Percentiles rank a stretch among this genome's conserved stretches.
These are phyloP conservation scores for Rhabdomys dilectus DNA, from an alignment of 2,113 vertebrate species.

Conservation along the genomic window DNA sequence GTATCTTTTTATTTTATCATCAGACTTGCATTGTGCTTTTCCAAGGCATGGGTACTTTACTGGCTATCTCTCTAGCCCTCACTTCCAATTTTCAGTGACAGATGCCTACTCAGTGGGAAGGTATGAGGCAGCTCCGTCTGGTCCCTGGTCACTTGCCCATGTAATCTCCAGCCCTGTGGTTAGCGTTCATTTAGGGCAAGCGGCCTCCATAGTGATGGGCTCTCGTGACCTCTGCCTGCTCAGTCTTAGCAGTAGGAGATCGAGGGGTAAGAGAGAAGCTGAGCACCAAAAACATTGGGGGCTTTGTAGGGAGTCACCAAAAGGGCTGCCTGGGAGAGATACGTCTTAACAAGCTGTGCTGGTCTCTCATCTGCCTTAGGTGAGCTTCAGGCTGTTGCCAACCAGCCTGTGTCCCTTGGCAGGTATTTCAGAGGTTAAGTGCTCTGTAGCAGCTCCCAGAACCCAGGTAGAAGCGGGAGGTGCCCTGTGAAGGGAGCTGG, in stretches of 20 bases:
- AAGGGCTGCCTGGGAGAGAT: not conserved
- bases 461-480: fast-evolving
- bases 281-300: not conserved
- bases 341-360: not conserved
- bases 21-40: not conserved
- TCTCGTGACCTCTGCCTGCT: not conserved
- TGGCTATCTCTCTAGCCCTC: not conserved
- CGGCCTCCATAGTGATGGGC: not conserved
- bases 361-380: not conserved
- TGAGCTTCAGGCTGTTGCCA: not conserved
- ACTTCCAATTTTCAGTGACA: not conserved
- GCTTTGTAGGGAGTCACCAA: not conserved
- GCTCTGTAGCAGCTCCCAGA: not conserved
- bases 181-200: not conserved
- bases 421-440: not conserved
- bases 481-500: not conserved
- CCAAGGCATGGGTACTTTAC: not conserved
- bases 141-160: not conserved
- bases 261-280: not conserved
- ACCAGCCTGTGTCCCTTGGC: fast-evolving
- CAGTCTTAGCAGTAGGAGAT: fast-evolving
- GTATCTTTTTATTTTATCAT: not conserved
- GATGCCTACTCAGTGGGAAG: fast-evolving
- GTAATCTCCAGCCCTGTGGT: fast-evolving
- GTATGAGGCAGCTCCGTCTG: no score